Conservation (phyloP, 2,113 vertebrate species). For the Syngnathus scovelli region DNA sequence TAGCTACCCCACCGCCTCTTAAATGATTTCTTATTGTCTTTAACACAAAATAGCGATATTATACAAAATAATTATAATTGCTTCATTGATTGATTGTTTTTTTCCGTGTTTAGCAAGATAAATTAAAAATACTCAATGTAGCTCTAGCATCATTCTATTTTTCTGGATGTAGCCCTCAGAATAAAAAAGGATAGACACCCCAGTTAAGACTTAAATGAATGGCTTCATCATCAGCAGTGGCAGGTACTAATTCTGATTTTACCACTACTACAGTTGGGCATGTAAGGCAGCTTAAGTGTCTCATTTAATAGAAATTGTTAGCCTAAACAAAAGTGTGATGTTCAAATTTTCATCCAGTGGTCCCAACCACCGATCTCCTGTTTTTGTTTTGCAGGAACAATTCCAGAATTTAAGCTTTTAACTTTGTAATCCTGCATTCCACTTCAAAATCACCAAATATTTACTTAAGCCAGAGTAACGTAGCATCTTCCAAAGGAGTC, state of each 20-base stretch:
- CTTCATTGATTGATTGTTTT: too few species aligned
- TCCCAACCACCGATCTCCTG: too few species aligned
- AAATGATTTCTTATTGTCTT: too few species aligned
- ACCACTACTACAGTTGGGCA: neutral
- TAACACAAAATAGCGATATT: too few species aligned
- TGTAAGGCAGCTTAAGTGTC: neutral
- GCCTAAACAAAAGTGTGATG: neutral
- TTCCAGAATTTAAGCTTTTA: neutral
- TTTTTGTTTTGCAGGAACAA: neutral
- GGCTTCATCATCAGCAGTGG: neutral
- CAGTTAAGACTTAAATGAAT: neutral
- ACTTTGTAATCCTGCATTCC: neutral
- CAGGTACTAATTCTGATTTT: neutral
- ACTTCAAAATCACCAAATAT: neutral
- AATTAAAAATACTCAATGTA: too few species aligned
- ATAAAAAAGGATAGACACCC: too few species aligned
- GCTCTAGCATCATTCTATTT: too few species aligned
- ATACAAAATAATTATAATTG: too few species aligned
- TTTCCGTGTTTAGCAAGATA: too few species aligned
- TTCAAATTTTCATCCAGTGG: neutral
- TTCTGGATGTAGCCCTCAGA: too few species aligned
- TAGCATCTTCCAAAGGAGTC: neutral
- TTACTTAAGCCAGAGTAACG: neutral
- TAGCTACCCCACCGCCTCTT: too few species aligned
- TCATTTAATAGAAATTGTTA: neutral